Evolutionary conservation across 2,888 invertebrate species (phyloP).

Genomic region (Tachina lurida): DNA sequence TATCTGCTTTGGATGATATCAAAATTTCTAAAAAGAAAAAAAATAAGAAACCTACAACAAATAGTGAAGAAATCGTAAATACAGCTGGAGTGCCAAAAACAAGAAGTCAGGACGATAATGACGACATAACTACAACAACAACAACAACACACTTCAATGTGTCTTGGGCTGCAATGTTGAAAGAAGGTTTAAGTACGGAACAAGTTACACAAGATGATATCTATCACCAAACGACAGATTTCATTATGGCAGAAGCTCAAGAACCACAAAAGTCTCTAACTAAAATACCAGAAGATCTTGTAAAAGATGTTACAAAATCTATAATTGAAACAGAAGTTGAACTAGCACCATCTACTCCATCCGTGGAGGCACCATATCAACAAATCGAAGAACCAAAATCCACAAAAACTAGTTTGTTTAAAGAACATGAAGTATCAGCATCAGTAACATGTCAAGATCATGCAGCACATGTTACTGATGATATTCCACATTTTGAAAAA

Average conservation of each 20-base stretch:
- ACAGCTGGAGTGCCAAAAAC: not conserved
- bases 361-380: not conserved
- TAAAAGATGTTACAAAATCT: not conserved
- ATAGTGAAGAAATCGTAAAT: not conserved
- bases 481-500: not conserved
- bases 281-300: not conserved
- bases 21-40: not conserved
- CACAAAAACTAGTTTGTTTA: not conserved
- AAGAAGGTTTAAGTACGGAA: constrained; percentile 25
- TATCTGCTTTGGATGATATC: not conserved
- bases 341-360: not conserved
- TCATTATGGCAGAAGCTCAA: constrained; percentile 6
- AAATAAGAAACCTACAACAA: constrained; percentile 20
- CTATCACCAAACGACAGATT: constrained; percentile 13
- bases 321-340: constrained; percentile 1
- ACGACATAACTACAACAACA: constrained; percentile 4
- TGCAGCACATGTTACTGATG: not conserved
- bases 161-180: constrained; percentile 64
- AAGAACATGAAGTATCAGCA: not conserved
- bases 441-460: not conserved
- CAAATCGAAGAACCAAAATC: not conserved
- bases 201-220: not conserved
- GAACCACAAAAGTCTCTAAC: not conserved
- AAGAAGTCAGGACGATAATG: not conserved
- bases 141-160: not conserved